These are phyloP conservation scores for Platyscapa corneri DNA, from an alignment of 1,140 invertebrate genomes.

Conservation along the genomic window DNA sequence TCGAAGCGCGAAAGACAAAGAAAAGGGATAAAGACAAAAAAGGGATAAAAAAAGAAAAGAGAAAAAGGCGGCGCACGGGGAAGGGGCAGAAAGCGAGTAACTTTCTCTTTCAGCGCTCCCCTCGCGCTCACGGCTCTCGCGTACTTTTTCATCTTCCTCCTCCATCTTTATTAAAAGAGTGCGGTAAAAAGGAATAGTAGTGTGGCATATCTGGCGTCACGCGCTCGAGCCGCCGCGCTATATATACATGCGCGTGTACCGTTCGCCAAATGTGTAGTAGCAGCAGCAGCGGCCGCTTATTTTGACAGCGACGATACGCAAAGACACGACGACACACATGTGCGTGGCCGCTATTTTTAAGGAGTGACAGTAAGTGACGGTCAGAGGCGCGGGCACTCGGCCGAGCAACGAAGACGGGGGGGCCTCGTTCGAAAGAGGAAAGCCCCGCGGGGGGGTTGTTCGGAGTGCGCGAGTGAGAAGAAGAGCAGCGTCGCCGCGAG, in stretches of 20 bases:
- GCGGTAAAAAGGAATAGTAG: not conserved
- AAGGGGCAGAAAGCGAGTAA: not conserved
- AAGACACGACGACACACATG: not conserved
- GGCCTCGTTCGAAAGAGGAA: not conserved
- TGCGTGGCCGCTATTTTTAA: not conserved
- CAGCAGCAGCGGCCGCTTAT: not conserved
- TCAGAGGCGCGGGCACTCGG: not conserved
- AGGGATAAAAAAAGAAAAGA: not conserved
- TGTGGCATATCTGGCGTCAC: constrained; percentile 1
- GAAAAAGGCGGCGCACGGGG: not conserved
- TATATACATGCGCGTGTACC: not conserved
- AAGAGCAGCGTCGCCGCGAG: not conserved
- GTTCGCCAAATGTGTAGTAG: not conserved
- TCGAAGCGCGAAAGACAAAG: no score
- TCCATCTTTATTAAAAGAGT: not conserved
- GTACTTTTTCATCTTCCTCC: not conserved
- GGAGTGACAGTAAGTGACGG: not conserved
- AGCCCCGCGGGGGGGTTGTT: not conserved
- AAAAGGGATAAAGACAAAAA: not conserved
- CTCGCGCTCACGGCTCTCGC: not conserved
- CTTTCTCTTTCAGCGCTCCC: not conserved
- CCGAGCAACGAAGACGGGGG: not conserved
- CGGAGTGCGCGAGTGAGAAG: no score
- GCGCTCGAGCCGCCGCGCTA: not conserved
- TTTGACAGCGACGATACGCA: constrained; percentile 26